Conservation (phyloP, 2,888 invertebrate species). For the Epinotia ramella region DNA sequence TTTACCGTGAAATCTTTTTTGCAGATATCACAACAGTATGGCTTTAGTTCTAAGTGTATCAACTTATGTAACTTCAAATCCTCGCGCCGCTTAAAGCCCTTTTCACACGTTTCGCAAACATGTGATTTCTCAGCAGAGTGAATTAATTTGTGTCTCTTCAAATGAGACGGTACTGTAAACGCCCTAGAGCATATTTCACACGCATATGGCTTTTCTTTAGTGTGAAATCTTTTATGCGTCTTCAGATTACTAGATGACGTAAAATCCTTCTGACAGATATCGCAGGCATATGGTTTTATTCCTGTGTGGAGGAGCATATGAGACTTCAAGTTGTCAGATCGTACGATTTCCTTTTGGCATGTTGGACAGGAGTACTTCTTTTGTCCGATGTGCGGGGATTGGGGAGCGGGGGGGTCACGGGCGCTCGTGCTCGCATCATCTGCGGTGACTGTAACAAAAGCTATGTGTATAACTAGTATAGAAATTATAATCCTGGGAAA, state of each 20-base stretch:
- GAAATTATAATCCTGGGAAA: too few relatives aligned
- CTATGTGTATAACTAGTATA: too few relatives aligned
- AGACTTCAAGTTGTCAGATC: not conserved
- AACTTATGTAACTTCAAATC: not conserved
- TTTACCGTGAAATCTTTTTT: not conserved
- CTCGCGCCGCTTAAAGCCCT: not conserved
- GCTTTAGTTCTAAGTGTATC: not conserved
- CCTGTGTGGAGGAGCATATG: not conserved
- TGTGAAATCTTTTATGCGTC: not conserved
- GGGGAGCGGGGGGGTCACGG: not conserved
- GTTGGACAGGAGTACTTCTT: conserved; percentile 5
- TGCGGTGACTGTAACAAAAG: not conserved
- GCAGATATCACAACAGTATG: not conserved
- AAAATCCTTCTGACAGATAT: not conserved
- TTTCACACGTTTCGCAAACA: conserved; percentile 1
- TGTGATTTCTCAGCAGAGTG: not conserved
- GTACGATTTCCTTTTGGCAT: not conserved
- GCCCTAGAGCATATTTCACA: not conserved
- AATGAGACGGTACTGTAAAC: conserved; percentile 1
- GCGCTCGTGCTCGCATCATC: not conserved
- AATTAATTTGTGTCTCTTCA: conserved; percentile 1
- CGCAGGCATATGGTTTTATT: not conserved
- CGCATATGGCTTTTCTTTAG: not conserved
- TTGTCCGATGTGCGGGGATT: not conserved
- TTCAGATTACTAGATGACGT: not conserved